Base-by-base conservation (phyloP, 2,797 vertebrate genomes). In the Steatocranus sp. region DNA sequence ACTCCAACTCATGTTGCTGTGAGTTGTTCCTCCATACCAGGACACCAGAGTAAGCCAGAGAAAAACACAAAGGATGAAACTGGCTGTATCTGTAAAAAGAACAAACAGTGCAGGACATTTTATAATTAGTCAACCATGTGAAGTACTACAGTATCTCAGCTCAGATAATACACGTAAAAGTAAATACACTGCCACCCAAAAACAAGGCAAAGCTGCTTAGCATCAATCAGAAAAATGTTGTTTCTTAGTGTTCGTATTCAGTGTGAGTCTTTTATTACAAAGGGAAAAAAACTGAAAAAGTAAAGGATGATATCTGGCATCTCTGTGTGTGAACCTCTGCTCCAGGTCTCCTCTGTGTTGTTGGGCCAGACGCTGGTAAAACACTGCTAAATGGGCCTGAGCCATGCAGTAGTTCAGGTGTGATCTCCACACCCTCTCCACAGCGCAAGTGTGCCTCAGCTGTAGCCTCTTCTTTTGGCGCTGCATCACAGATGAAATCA, bases 361-460 rank as follows among this genome's bases (percentile, higher is more conserved):
- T 50, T 93, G 94, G 9, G 94, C 83, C 66, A 98, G 74, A 66
- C 80, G 89, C 82, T 93, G 93, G 83, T 95, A 95, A 89, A 98
- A 90, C 41, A 97, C 79, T 41, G 85, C 89, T 77, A 97, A 93
- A 87, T 98, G 95, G 76, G 96, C 93, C 53, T 83, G 80, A 76
- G 97, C 98, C 90, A 98, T 41, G 53, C 84, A 95, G 79, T 97
- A 91, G 89, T 99, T 98, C 81, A 98, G 92, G 79, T 97, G 96
- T 81, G 97, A 94, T 83, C 86, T 96, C 97, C 98, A 99, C 66
- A 96, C 96, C 85, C 97, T 94, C 89, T 98, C 97, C 82, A 97
- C 96, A 75, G 92, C 91, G 87, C 87, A 96, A 14, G 95, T 7
- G 38, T 92, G 93, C 81, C 96, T 96, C 70, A 97, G 94, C 23